phyloP scores from a whole-genome alignment of 2,113 vertebrate genomes.

The Chamaea fasciata region DNA sequence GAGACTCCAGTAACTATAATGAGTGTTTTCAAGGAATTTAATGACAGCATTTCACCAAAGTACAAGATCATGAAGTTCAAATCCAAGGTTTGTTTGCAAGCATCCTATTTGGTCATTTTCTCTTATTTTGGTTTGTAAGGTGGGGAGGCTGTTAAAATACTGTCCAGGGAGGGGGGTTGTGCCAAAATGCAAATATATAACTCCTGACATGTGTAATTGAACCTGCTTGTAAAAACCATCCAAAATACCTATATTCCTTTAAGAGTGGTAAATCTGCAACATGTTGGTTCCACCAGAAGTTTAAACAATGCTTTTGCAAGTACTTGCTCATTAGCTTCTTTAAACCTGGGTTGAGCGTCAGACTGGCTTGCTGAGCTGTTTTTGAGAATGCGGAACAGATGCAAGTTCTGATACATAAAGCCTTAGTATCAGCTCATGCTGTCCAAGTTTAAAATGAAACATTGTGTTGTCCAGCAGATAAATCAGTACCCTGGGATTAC shows the following conservation, averaged over 20 bases:
- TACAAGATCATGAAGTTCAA: conserved; percentile 98
- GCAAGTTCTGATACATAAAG: not conserved
- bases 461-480: not conserved
- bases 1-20: conserved; percentile 82
- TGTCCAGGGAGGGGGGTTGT: not conserved
- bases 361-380: not conserved
- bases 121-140: not conserved
- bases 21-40: conserved; percentile 96
- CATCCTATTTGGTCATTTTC: not conserved
- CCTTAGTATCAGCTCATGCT: not conserved
- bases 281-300: not conserved
- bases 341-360: not conserved
- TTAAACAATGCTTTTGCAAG: not conserved
- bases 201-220: not conserved
- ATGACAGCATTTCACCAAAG: conserved; percentile 83
- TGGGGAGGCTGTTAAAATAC: not conserved
- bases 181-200: not conserved
- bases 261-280: not conserved
- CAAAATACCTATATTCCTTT: not conserved
- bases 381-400: not conserved
- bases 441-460: not conserved
- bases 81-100: conserved; percentile 82
- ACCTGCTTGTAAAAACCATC: not conserved
- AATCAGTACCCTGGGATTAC: not conserved
- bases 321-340: not conserved